Conservation (phyloP, 2,113 vertebrate genomes). For the Gymnarchus niloticus region DNA sequence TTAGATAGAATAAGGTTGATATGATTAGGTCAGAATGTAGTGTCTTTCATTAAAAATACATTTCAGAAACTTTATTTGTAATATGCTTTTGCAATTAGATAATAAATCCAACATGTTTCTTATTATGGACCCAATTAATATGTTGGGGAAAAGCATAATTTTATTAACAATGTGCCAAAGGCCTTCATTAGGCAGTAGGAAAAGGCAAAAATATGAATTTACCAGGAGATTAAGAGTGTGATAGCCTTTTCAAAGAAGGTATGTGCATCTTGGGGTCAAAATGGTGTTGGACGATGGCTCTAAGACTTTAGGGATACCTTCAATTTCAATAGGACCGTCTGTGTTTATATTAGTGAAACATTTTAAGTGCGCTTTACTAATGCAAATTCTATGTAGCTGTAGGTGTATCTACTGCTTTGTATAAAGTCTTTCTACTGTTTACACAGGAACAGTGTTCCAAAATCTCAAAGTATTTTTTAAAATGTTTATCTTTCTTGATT, state of each 20-base stretch:
- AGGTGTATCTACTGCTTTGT: not conserved
- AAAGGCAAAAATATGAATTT: conserved; percentile 57
- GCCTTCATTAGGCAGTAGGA: conserved; percentile 77
- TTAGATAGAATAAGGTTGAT: conserved; percentile 99
- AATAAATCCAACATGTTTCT: conserved; percentile 89
- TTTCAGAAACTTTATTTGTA: conserved; percentile 95
- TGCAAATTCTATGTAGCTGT: not conserved
- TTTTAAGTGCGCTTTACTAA: not conserved
- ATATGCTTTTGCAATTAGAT: conserved; percentile 97
- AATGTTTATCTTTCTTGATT: not conserved
- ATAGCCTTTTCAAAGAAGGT: conserved; percentile 38
- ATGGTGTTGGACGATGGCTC: no score
- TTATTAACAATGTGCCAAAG: conserved; percentile 90
- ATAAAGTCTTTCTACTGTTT: not conserved
- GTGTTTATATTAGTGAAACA: no score
- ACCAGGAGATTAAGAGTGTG: conserved; percentile 54
- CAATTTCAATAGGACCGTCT: not conserved
- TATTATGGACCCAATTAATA: conserved; percentile 97
- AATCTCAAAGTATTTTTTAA: not conserved
- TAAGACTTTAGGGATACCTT: no score
- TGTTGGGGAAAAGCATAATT: conserved; percentile 81
- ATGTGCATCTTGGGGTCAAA: no score
- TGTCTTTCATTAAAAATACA: conserved; percentile 99
- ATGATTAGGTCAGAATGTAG: conserved; percentile 99
- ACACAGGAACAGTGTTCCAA: no score